Evolutionary conservation across 2,113 vertebrate genomes (phyloP).

Genomic region (Lamprologus sp.): DNA sequence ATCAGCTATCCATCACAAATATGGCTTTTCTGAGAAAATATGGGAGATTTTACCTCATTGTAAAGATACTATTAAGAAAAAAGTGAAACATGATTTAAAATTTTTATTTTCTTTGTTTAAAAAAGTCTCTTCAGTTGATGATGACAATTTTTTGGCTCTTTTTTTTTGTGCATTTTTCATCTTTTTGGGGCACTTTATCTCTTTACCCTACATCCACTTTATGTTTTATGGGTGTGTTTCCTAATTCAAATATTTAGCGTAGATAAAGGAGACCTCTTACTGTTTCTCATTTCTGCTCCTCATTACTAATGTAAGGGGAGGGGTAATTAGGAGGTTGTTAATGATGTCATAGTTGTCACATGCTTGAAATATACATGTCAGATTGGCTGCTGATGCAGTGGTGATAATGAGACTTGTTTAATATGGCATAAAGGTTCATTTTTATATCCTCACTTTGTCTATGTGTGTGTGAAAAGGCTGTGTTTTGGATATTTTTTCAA

Average conservation of each 20-base stretch:
- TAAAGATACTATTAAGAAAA: background rate
- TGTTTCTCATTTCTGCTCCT: background rate
- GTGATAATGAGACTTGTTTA: background rate
- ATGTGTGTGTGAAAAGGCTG: background rate
- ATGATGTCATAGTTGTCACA: constrained; percentile 10
- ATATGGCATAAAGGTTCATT: background rate
- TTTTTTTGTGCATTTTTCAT: background rate
- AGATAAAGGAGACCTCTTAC: background rate
- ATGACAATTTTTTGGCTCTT: background rate
- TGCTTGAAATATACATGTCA: background rate
- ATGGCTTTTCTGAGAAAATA: background rate
- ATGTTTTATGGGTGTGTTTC: background rate
- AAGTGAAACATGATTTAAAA: background rate
- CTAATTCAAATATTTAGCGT: background rate
- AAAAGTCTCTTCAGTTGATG: background rate
- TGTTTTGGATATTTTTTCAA: background rate
- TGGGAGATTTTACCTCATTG: background rate
- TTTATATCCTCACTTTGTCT: background rate
- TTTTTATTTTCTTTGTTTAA: background rate
- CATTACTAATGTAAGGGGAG: constrained; percentile 1
- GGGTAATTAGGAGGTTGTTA: constrained; percentile 20
- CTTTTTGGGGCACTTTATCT: background rate
- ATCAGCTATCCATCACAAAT: background rate
- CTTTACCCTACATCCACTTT: background rate
- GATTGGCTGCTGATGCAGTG: background rate